Percentiles rank a stretch among this genome's conserved stretches.
These are phyloP conservation scores for Drosophila flavopinicola DNA, from an alignment of 2,888 invertebrate species.

Conservation along the genomic window DNA sequence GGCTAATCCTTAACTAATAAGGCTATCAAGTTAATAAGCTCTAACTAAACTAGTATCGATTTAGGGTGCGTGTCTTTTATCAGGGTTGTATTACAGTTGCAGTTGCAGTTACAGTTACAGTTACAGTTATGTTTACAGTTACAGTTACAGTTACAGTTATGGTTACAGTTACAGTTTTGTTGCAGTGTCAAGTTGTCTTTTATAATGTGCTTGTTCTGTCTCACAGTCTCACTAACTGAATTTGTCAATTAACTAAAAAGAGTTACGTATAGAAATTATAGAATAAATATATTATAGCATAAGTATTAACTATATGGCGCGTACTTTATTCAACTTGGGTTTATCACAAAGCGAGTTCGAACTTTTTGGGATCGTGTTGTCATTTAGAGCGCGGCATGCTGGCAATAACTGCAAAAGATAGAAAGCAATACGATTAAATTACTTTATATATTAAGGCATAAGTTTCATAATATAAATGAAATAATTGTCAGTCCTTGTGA, in stretches of 20 bases:
- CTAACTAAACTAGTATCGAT: conserved; percentile 30
- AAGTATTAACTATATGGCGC: conserved; percentile 41
- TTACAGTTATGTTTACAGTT: not conserved
- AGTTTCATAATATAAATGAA: too few relatives aligned
- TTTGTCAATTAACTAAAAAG: conserved; percentile 40
- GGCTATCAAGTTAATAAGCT: conserved; percentile 13
- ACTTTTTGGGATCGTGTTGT: conserved; percentile 71
- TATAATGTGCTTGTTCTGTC: conserved; percentile 37
- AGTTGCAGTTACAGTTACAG: too few relatives aligned
- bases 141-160: conserved; percentile 22
- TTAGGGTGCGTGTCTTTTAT: conserved; percentile 29
- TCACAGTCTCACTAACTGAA: conserved; percentile 52
- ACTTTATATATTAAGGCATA: too few relatives aligned
- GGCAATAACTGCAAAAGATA: conserved; percentile 64
- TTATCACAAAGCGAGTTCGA: conserved; percentile 81
- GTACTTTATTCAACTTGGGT: conserved; percentile 76
- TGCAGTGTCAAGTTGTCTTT: conserved; percentile 58
- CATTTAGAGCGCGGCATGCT: conserved; percentile 82
- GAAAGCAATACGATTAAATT: conserved; percentile 1
- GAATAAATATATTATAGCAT: conserved; percentile 3
- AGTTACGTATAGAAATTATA: conserved; percentile 33
- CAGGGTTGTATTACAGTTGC: not conserved
- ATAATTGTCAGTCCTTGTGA: too few relatives aligned
- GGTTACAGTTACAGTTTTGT: conserved; percentile 18
- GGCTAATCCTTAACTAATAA: conserved; percentile 23